Base-by-base conservation (phyloP, 1,140 invertebrate genomes). In the Drosophila busckii region DNA sequence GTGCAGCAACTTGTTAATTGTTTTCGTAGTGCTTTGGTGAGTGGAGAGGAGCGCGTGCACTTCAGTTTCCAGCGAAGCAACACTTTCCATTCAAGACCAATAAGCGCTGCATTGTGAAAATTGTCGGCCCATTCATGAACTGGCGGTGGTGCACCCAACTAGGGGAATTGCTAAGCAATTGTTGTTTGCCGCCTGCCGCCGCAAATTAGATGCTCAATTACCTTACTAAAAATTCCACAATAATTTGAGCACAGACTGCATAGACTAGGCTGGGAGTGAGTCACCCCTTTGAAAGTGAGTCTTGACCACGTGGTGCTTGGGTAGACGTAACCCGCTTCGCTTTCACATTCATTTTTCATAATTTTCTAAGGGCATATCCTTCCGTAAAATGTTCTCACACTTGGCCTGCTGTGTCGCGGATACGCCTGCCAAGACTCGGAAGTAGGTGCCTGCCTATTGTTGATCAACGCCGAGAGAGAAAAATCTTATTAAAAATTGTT, bases 371-470 rank as follows among this genome's bases (percentile, higher is more conserved):
- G 60, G 52, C 69, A 70, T 61, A 82, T 82, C 75, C 75, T 82
- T 82, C 75, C 75, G 78, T 63, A 84, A 84, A 84, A 84, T 84
- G 80, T 84, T 84, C 78, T 84, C 78, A 84, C 78, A 84, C 78
- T 80, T 84, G 55, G 41, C 46, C 56, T 42, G 64, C 73, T 73
- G 71, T 28, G 34, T n/a, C 10, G 23, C 12, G 71, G 50, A 31
- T 41, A 55, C 60, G 70, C 70, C 55, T 29, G 48, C 62, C 41
- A 67, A 61, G 15, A 49, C 69, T 82, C 75, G 75, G 75, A 82
- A 82, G 75, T 62, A 37, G 58, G 62, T 67, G 15, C 38, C 44
- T 40, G 52, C 58, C 20, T 65, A 42, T 53, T 70, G 48, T 38
- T 37, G 42, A 10, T 19, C 28, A 31, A 10, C 44, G 38, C 48